A percentile compares a stretch with the other conserved stretches of the same genome.
Evolutionary conservation across 2,888 invertebrate genomes (phyloP).

Genomic region (Allolobophora icterica): DNA sequence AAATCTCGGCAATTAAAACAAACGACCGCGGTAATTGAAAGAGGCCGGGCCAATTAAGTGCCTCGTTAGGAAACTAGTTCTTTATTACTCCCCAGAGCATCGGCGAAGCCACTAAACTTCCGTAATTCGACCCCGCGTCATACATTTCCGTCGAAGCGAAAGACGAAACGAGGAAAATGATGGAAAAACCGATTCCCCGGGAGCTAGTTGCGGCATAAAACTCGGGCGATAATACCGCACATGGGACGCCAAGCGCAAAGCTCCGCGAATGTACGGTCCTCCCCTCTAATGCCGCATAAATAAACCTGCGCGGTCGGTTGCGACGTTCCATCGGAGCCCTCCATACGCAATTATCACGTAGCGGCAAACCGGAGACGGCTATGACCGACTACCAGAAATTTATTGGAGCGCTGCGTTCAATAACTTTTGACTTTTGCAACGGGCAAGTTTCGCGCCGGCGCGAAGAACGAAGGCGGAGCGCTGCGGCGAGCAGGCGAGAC

Average conservation of each 20-base stretch:
- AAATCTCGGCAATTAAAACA: neutral
- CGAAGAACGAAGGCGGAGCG: neutral
- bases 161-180: neutral
- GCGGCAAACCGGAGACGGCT: conserved; percentile 13
- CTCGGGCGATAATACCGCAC: neutral
- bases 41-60: neutral
- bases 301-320: neutral
- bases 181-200: neutral
- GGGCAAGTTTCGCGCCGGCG: neutral
- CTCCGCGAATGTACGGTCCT: neutral
- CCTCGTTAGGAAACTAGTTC: neutral
- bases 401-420: neutral
- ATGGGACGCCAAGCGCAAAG: neutral
- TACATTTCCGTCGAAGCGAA: neutral
- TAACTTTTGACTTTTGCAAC: conserved; percentile 17
- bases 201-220: neutral
- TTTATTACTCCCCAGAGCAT: neutral
- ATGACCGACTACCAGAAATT: neutral
- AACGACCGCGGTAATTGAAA: neutral
- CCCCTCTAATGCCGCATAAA: neutral
- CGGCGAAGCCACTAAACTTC: neutral
- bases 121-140: neutral
- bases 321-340: conserved; percentile 6
- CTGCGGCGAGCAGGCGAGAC: neutral
- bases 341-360: neutral